Base-by-base conservation (phyloP, 30 jellyfish, hydroid and myxozoan species). In the Pelagia noctiluca region DNA sequence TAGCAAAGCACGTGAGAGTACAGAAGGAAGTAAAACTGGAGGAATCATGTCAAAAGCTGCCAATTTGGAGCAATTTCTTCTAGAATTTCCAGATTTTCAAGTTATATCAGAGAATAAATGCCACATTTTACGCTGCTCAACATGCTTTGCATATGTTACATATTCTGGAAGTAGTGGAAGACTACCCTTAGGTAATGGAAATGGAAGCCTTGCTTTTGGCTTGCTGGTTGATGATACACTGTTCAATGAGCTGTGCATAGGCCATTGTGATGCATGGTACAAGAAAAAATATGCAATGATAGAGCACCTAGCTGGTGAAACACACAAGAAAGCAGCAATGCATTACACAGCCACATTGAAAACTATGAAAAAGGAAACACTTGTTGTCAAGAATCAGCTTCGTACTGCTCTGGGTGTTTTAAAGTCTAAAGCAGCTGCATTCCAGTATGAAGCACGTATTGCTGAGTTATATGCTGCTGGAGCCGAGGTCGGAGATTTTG, bases 391-490 rank as follows among this genome's bases (percentile, higher is more conserved):
- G 30, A 75, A 75, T 71, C 76, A 49, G 38, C 53, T 75, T n/a
- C 26, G 87, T 47, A 75, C 77, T 10, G 87, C 87, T 19, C 33
- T 75, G 19, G 87, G 87, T 10, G 70, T 75, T n/a, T 33, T 75
- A 10, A 75, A 75, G 34, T 32, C 76, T 4, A 75, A 75, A 37
- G 22, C 78, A 23, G 87, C 87, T 13, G 87, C 87, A n/a, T 60
- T 53, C 13, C 60, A 53, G 26, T 52, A 75, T 75, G 87, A 75
- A 35, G 35, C 75, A 36, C 50, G 87, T 33, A 16, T 75, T 10
- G 87, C 87, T 10, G 87, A 75, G 63, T 29, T 75, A 31, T 33
- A 36, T 75, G 75, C 75, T 28, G 87, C 78, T 49, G 87, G 87
- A 23, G 87, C 50, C 23, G 87, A 75, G 31, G 61, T 75, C 12